Base-by-base conservation (phyloP, 2,113 vertebrate species). In the Lepisosteus osseus region DNA sequence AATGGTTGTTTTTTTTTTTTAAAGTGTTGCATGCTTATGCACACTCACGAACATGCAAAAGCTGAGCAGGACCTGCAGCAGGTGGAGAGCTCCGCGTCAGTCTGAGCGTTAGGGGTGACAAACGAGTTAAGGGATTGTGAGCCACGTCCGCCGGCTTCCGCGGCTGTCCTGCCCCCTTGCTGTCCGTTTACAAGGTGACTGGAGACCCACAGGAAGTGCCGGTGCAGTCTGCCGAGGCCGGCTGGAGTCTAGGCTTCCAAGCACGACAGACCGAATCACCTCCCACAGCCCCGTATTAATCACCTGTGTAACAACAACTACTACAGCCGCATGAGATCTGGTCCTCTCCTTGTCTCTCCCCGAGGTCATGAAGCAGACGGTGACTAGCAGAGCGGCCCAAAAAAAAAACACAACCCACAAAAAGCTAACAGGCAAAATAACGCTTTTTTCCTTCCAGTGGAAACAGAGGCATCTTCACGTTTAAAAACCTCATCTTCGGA, bases 191-290 rank as follows among this genome's bases (percentile, higher is more conserved):
- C 78, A 75, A 77, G 72, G 80, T 76, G 76, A 82, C 65, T 70
- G 68, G 7, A 40, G 45, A 78, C 78, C 81, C 80, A 61, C 67
- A 73, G 66, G 47, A 45, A 63, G 56, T 11, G 14, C 51, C 71
- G 43, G 14, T 68, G 74, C 70, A 69, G 71, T 72, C 74, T 74
- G 65, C 4, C 9, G 67, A 44, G 66, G 65, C 62, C 9, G 76
- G 74, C 85, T 67, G 81, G 75, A 79, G 84, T 82, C 82, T 82
- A 77, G 86, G 74, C 83, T 80, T 86, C 13, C 83, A 85, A 79
- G 83, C 81, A 82, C 79, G 77, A 83, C 72, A 86, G 84, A 81
- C 86, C 79, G 85, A 88, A 89, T 86, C 73, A 65, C 75, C 77
- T 80, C 71, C 72, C 69, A 80, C 82, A 75, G 29, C 65, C 73